Base-by-base conservation (phyloP, 1,140 invertebrate genomes). In the Dufourea novaeangliae region DNA sequence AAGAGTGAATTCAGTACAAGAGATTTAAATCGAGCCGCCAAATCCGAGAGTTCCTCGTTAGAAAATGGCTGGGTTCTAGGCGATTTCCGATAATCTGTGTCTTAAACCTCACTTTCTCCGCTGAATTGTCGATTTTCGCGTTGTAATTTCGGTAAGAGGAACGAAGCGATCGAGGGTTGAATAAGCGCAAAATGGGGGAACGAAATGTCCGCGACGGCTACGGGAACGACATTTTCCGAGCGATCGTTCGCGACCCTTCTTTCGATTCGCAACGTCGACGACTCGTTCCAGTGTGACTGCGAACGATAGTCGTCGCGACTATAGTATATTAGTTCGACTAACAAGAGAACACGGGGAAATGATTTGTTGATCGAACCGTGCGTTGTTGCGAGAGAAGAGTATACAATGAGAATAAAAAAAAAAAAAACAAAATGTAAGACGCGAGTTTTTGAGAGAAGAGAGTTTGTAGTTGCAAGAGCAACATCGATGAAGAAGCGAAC, bases 401-500 rank as follows among this genome's bases (percentile, higher is more conserved):
- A n/a, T n/a, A n/a, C n/a, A n/a, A n/a, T 44, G 41, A 17, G 12
- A 37, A 8, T 8, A 8, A 37, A 8, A 37, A 8, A 29, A 22
- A 27, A 29, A 37, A 7, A 32, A 20, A 50, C 6, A 12, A 41
- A 27, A 54, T 29, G 12, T 44, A 69, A 32, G 29, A 70, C 11
- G 20, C 14, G 4, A n/a, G 8, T 6, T 10, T 64, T 29, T 69
- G 74, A 64, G 37, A 66, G 76, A 66, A 73, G 69, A 79, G 80
- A 27, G 62, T 64, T 83, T 63, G 77, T 84, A 70, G 61, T 85
- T 82, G 85, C 70, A 46, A 46, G 34, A 63, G 73, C 70, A 81
- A 79, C 80, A 79, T 66, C 79, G 81, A 87, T 79, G 68, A 80
- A 59, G 64, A 83, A 79, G 61, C 78, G n/a, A 85, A 87, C 67